A percentile compares a stretch with the other conserved stretches of the same genome.
These are phyloP conservation scores for Octomys mimax DNA, from an alignment of 2,797 vertebrate species.

Conservation along the genomic window DNA sequence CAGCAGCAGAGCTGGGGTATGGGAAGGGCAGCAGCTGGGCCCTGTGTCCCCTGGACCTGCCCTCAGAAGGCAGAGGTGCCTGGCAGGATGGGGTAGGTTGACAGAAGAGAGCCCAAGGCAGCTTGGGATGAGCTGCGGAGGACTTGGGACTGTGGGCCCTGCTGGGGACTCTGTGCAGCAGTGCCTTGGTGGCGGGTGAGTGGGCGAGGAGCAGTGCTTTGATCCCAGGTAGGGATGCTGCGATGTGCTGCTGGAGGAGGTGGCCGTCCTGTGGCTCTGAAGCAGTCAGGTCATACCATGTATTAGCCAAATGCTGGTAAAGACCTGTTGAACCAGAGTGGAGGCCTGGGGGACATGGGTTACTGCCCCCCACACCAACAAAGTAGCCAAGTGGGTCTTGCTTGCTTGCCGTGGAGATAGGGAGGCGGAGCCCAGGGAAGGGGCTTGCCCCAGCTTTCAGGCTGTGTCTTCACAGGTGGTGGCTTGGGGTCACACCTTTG, in stretches of 20 bases:
- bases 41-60: not conserved
- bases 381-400: not conserved
- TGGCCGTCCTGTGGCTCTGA: not conserved
- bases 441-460: not conserved
- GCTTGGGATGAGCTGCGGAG: not conserved
- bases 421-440: not conserved
- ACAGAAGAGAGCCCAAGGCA: too few species aligned
- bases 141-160: not conserved
- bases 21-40: not conserved
- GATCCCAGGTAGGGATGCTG: rapidly evolving
- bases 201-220: not conserved
- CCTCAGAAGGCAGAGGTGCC: not conserved
- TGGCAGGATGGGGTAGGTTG: not conserved
- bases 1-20: not conserved
- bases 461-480: too few species aligned
- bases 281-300: rapidly evolving
- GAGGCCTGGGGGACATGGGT: not conserved
- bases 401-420: too few species aligned
- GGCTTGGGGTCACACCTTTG: not conserved
- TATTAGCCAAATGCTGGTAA: too few species aligned
- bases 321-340: not conserved
- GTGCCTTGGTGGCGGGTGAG: not conserved
- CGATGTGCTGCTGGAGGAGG: not conserved
- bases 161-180: too few species aligned
- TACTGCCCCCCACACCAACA: too few species aligned